Conservation (phyloP, 2,797 vertebrate species). For the Lutjanus campechanus region DNA sequence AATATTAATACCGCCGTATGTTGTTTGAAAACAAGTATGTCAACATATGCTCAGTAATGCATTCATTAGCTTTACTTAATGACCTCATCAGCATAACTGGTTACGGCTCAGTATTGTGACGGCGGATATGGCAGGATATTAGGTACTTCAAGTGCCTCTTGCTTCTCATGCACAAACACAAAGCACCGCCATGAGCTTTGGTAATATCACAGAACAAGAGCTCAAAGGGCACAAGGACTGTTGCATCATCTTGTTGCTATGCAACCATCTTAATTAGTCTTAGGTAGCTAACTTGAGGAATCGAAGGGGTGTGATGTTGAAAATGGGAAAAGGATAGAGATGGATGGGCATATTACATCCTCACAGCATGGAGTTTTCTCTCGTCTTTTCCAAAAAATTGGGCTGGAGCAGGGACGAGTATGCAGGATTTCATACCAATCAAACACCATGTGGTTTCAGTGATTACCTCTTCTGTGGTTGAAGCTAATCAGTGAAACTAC, state of each 20-base stretch:
- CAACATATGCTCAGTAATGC: conserved; percentile 56
- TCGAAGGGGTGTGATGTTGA: conserved; percentile 14
- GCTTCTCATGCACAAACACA: conserved; percentile 31
- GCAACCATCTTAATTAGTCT: conserved; percentile 61
- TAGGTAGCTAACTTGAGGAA: conserved; percentile 45
- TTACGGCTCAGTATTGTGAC: conserved; percentile 38
- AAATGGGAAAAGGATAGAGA: conserved; percentile 21
- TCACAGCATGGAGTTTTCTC: background rate
- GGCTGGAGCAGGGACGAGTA: background rate
- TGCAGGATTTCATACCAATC: conserved; percentile 30
- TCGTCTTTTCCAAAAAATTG: background rate
- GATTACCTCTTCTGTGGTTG: conserved; percentile 36
- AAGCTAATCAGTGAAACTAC: conserved; percentile 46
- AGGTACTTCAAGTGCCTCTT: conserved; percentile 23
- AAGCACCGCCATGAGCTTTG: conserved; percentile 39
- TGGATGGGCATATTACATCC: background rate
- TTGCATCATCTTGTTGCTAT: conserved; percentile 60
- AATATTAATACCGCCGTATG: conserved; percentile 38
- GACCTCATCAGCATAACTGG: conserved; percentile 55
- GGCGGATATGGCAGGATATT: conserved; percentile 21
- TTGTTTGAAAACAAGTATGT: conserved; percentile 51
- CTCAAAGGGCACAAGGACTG: conserved; percentile 13
- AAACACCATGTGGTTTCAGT: conserved; percentile 40
- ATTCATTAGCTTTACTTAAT: conserved; percentile 60
- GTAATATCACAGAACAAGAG: conserved; percentile 34